Conservation (phyloP, 1,140 invertebrate species). For the Drosophila kohkoa region DNA sequence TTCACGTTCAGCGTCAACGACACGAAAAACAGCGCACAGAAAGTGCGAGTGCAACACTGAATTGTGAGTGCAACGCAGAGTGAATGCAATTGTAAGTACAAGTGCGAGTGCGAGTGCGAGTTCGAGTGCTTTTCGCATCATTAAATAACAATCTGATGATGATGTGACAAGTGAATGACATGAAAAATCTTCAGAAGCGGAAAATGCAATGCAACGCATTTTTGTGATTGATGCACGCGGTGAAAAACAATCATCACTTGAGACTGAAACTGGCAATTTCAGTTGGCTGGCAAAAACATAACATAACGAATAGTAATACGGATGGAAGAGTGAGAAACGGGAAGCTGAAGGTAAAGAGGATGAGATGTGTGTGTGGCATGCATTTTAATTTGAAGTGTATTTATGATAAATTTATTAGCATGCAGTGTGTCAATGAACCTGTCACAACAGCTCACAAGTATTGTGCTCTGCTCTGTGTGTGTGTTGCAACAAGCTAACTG, state of each 20-base stretch:
- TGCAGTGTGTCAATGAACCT: conserved; percentile 52
- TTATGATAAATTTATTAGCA: conserved; percentile 73
- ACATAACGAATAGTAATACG: conserved; percentile 41
- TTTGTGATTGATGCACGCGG: conserved; percentile 55
- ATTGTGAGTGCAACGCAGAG: not conserved
- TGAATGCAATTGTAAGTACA: not conserved
- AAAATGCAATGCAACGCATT: conserved; percentile 45
- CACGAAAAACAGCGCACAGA: conserved; percentile 35
- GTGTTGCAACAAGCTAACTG: conserved; percentile 29
- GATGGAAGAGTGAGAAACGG: conserved; percentile 8
- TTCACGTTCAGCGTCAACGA: conserved; percentile 45
- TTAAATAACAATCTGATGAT: conserved; percentile 41
- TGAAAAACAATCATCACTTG: not conserved
- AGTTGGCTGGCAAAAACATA: conserved; percentile 35
- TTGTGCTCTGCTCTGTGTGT: not conserved
- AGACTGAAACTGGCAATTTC: conserved; percentile 43
- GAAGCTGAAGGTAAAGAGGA: not conserved
- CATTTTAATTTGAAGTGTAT: conserved; percentile 17
- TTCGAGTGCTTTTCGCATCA: conserved; percentile 41
- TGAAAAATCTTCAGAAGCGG: conserved; percentile 49
- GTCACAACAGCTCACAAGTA: not conserved
- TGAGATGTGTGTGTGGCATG: not conserved
- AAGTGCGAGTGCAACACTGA: conserved; percentile 21
- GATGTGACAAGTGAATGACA: conserved; percentile 37
- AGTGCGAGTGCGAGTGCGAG: not conserved